These are phyloP conservation scores for Pachyrhynchus sulphureomaculatus DNA, from an alignment of 1,140 invertebrate species.

Conservation along the genomic window DNA sequence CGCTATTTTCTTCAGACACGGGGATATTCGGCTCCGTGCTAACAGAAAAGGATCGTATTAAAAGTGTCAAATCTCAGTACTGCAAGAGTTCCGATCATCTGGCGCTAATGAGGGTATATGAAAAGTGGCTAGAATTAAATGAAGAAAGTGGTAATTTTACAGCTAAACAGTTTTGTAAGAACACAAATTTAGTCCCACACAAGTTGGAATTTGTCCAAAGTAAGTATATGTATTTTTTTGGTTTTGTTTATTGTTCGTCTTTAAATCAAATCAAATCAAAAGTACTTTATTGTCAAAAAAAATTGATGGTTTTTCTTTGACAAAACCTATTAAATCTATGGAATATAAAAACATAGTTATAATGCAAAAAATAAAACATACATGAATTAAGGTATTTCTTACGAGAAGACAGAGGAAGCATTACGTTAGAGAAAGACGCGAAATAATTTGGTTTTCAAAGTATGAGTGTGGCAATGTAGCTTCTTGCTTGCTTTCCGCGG, in stretches of 20 bases:
- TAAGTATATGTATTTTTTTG: conserved; percentile 29
- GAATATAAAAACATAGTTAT: too few species aligned
- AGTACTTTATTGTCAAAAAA: too few species aligned
- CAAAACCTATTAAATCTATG: too few species aligned
- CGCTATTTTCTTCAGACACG: conserved; percentile 43
- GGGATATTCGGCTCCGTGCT: conserved; percentile 43
- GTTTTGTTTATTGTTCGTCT: not conserved
- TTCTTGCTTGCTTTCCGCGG: too few species aligned
- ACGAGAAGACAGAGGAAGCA: too few species aligned
- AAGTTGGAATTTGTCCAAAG: conserved; percentile 44
- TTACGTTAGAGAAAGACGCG: too few species aligned
- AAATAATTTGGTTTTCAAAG: too few species aligned
- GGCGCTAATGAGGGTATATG: conserved; percentile 45
- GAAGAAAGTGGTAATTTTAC: conserved; percentile 28
- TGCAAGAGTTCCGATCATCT: conserved; percentile 45
- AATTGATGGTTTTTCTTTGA: too few species aligned
- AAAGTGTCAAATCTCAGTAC: conserved; percentile 36
- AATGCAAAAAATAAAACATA: too few species aligned
- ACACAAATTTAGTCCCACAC: conserved; percentile 38
- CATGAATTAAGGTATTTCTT: too few species aligned
- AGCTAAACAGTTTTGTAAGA: conserved; percentile 36
- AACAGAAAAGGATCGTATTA: conserved; percentile 35
- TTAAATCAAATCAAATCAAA: too few species aligned
- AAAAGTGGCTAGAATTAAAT: conserved; percentile 43
- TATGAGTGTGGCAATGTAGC: too few species aligned